Base-by-base conservation (phyloP, 2,113 vertebrate species). In the Mystacornis crossleyi region DNA sequence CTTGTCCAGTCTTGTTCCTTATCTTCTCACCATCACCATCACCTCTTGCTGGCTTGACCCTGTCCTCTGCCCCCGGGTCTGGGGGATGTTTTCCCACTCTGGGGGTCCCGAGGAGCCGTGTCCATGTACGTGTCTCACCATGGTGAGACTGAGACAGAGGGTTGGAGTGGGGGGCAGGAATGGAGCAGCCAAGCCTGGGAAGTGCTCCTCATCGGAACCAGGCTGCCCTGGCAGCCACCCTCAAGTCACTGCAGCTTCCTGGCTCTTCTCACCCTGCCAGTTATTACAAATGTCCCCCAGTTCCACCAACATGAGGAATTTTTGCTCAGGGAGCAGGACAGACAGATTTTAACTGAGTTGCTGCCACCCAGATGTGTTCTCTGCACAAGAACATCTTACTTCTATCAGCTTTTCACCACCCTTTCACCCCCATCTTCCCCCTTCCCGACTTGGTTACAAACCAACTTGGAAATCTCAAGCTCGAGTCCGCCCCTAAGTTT, bases 241-340 rank as follows among this genome's bases (percentile, higher is more conserved):
- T 19, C 29, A 8, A 8, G 15, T 10, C 71, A 4, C 1, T 66
- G 51, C 48, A 33, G 3, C 34, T 12, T 61, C 40, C 2, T 2
- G 28, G 55, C 33, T 40, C 73, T 43, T 64, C 42, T 25, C 26
- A 36, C 4, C 38, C 53, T 33, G 8, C 6, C 26, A 6, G 24
- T 53, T 64, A 7, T 15, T 15, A 3, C 0, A 43, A 61, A 10
- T 0, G 1, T 8, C 10, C 47, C 48, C 20, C 48, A 42, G 18
- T 9, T 53, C 55, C 54, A 54, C 47, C 5, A 2, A 7, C 0
- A 4, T 0, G 6, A 50, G 31, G 53, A 45, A 7, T 14, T 71
- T 66, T 62, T 51, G 19, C 33, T 19, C 64, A 26, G 38, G 38
- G 42, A 33, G 18, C 12, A 18, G 53, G 66, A 45, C 42, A 78